A percentile compares a stretch with the other conserved stretches of the same genome.
Evolutionary conservation across 2,888 invertebrate species (phyloP).

Genomic region (Fissipunctia ypsillon): DNA sequence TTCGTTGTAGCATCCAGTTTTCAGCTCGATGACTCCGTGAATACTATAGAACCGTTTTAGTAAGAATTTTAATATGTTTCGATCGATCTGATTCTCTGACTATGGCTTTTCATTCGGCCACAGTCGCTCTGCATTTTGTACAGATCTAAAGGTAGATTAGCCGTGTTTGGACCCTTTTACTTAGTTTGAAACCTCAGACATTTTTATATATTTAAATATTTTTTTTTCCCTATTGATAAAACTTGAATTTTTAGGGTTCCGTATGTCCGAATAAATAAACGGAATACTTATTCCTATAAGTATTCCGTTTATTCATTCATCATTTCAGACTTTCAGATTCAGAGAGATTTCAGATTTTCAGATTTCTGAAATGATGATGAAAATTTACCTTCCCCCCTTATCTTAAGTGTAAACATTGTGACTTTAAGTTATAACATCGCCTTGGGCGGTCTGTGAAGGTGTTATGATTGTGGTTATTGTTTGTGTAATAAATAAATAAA

Average conservation of each 20-base stretch:
- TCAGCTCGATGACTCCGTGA: slow-evolving; percentile 51
- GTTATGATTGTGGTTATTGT: too few relatives aligned
- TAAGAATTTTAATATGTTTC: slow-evolving; percentile 65
- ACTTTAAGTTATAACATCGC: too few relatives aligned
- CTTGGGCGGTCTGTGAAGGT: too few relatives aligned
- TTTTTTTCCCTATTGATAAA: neutral
- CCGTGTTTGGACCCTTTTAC: too few relatives aligned
- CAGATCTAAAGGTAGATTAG: too few relatives aligned
- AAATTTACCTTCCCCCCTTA: neutral
- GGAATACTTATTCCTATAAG: too few relatives aligned
- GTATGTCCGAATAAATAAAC: neutral
- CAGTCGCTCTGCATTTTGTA: neutral
- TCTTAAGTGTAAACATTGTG: too few relatives aligned
- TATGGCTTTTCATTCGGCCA: neutral
- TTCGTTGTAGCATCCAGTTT: slow-evolving; percentile 57
- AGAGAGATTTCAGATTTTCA: too few relatives aligned
- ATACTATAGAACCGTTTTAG: slow-evolving; percentile 76
- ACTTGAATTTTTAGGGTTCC: neutral
- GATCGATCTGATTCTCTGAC: neutral
- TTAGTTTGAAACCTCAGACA: neutral
- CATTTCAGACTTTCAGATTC: too few relatives aligned
- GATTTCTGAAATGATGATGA: neutral
- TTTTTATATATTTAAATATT: neutral
- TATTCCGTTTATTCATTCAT: too few relatives aligned
- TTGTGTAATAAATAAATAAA: too few relatives aligned